Base-by-base conservation (phyloP, 2,113 vertebrate genomes). In the Neotragus moschatus region DNA sequence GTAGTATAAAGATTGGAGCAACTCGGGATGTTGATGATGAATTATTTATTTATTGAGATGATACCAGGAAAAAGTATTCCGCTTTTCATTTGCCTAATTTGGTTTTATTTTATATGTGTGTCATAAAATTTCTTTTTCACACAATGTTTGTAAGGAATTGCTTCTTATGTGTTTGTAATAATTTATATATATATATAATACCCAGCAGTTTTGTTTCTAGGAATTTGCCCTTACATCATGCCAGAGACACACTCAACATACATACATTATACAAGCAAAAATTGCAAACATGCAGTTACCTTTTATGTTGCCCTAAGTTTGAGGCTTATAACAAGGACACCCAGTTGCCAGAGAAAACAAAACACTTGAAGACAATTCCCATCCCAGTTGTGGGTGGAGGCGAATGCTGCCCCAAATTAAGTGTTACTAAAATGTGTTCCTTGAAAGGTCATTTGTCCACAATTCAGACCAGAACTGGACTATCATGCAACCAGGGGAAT, bases 301-400 rank as follows among this genome's bases (percentile, higher is more conserved):
- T 56, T 94, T 98, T 97, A 70, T 94, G 96, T 97, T 96, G 91
- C 86, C 96, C 92, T 96, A 87, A 97, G 95, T 96, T 98, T 98
- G 84, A 98, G 77, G 81, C 92, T 88, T 96, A 95, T 98, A 90
- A 96, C 98, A 98, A 97, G 97, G 86, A 98, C 98, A 96, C 55
- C 60, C 51, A 96, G 58, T 91, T 94, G 45, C 88, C 58, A 86
- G 61, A 87, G 47, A 82, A 88, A 97, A 92, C 21, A 81, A 82
- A 90, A 90, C 49, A n/a, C 39, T 39, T 77, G 49, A 91, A 97
- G 61, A 28, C 28, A 51, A 81, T 97, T 97, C 39, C 9, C 47
- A 85, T 87, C n/a, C 39, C 23, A 89, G 66, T 90, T 93, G 47
- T 94, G 51, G 91, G 36, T 77, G 91, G 53, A 96, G n/a, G 28